Evolutionary conservation across 2,888 invertebrate species (phyloP), one percentile per base, ranked within the genome.

Genomic region (Toxonevra muliebris): DNA sequence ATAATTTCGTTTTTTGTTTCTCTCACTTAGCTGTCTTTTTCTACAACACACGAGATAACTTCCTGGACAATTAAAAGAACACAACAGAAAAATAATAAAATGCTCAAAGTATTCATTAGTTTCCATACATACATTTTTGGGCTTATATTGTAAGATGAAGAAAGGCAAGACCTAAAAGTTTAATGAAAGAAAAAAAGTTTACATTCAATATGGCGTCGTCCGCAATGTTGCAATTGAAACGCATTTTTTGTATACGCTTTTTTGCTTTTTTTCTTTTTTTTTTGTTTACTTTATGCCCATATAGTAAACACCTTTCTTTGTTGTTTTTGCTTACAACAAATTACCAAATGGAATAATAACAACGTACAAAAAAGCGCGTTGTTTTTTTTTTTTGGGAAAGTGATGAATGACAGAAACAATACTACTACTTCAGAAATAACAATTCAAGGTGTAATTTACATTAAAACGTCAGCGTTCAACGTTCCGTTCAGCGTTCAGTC

Each of bases 361-460:
- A 65, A 59, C 58, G 5, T n/a, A 20, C 45, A 54, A 66, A 54
- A 40, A 30, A 30, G 7, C 30, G 30, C 30, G 30, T 30, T 30
- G 30, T 30, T 30, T 30, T 50, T 55, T 59, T 30, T 30, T 30
- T 50, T 55, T 59, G 62, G 19, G 19, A 59, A 12, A 58, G 68
- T 63, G 68, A 64, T 68, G 68, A 68, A 59, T 68, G 68, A 68
- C 59, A 64, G 11, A 60, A 68, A 45, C 68, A 59, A 54, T 30
- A 30, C 30, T 30, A 30, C 30, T 30, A 30, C 7, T 30, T 30
- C 30, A 30, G 30, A 30, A 30, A 30, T 30, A 30, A 30, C 30
- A 30, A 30, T 30, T 30, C 58, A 53, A 52, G 61, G 61, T 61
- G 61, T 53, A 61, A 61, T 61, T 53, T 61, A 61, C 61, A 61